These are phyloP conservation scores for Oryctolagus cuniculus DNA, from an alignment of 2,113 vertebrate genomes.

Conservation along the genomic window mOryCun1.1 NC_091447.1:25100001-25100500, in stretches of 20 bases:
- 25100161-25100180: not conserved
- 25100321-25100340: not conserved
- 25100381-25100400: not conserved
- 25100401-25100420: not conserved
- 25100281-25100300: not conserved
- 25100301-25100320: not conserved
- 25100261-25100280: not conserved
- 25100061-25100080: not conserved
- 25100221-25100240: not conserved
- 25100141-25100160: not conserved
- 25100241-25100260: not conserved
- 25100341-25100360: not conserved
- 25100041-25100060: not conserved
- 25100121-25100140: not conserved
- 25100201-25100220: too few species aligned
- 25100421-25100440: too few species aligned
- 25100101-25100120: not conserved
- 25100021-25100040: not conserved
- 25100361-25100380: not conserved
- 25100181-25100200: not conserved
- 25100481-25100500: too few species aligned
- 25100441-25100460: too few species aligned
- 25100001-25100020: not conserved
- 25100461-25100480: too few species aligned
- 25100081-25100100: constrained; percentile 2